These are phyloP conservation scores for Oenanthe melanoleuca DNA, from an alignment of 2,113 vertebrate species.

Conservation along the genomic window DNA sequence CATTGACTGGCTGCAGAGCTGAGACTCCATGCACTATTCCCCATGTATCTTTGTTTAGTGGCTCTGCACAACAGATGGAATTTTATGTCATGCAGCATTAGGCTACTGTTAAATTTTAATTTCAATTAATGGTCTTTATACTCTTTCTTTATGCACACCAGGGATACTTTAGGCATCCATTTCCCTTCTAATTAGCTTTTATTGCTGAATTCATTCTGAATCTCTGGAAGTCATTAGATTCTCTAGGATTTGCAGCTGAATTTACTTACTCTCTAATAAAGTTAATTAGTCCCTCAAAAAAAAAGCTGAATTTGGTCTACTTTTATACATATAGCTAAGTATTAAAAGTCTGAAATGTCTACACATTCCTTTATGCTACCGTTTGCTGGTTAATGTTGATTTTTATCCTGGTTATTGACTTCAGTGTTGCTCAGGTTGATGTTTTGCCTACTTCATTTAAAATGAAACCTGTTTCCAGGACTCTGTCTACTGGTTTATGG, in stretches of 20 bases:
- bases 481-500: not conserved
- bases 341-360: not conserved
- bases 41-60: constrained; percentile 65
- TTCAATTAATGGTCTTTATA: constrained; percentile 81
- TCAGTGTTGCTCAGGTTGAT: not conserved
- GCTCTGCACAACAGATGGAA: constrained; percentile 75
- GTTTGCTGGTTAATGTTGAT: not conserved
- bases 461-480: not conserved
- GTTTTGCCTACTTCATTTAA: not conserved
- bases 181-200: constrained; percentile 82
- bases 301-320: not conserved
- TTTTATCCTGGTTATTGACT: not conserved
- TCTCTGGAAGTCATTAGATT: constrained; percentile 79
- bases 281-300: constrained; percentile 50
- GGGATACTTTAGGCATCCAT: constrained; percentile 77
- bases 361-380: not conserved
- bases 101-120: constrained; percentile 82
- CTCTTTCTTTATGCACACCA: constrained; percentile 72
- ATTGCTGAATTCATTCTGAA: constrained; percentile 78
- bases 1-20: constrained; percentile 41
- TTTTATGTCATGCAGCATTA: constrained; percentile 77
- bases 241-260: constrained; percentile 71
- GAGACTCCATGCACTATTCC: constrained; percentile 35
- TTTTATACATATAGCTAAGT: not conserved
- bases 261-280: constrained; percentile 74